Percentiles rank a stretch among this genome's conserved stretches.
These are phyloP conservation scores for Eulacestoma nigropectus DNA, from an alignment of 2,113 vertebrate species.

Conservation along the genomic window DNA sequence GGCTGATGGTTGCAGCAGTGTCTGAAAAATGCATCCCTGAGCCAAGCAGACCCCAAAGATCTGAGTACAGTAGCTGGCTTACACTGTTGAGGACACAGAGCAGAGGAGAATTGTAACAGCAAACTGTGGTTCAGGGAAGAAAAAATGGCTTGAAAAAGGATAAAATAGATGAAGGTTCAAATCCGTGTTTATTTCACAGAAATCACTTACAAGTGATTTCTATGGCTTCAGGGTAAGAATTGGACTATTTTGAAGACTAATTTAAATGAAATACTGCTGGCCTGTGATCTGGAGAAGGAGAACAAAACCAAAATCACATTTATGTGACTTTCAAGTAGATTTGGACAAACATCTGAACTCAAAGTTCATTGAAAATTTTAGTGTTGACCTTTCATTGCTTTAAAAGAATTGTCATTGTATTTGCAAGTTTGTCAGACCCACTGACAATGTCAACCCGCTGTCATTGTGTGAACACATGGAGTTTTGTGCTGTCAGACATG, in stretches of 20 bases:
- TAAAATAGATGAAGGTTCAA: neutral
- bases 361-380: neutral
- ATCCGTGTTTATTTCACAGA: neutral
- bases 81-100: neutral
- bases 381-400: neutral
- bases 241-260: neutral
- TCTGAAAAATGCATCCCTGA: neutral
- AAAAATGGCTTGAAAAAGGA: neutral
- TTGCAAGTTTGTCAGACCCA: neutral
- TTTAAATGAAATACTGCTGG: neutral
- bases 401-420: neutral
- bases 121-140: neutral
- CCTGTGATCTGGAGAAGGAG: neutral
- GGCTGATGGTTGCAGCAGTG: neutral
- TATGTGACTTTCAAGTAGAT: neutral
- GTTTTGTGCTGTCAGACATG: neutral
- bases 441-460: neutral
- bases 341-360: neutral
- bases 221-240: neutral
- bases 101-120: neutral
- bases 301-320: neutral
- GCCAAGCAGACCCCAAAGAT: neutral
- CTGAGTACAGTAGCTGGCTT: neutral
- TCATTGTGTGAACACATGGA: neutral
- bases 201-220: neutral